Evolutionary conservation across 2,113 vertebrate genomes (phyloP), one percentile per base, ranked within the genome.

Genomic region (Aegypius monachus): DNA sequence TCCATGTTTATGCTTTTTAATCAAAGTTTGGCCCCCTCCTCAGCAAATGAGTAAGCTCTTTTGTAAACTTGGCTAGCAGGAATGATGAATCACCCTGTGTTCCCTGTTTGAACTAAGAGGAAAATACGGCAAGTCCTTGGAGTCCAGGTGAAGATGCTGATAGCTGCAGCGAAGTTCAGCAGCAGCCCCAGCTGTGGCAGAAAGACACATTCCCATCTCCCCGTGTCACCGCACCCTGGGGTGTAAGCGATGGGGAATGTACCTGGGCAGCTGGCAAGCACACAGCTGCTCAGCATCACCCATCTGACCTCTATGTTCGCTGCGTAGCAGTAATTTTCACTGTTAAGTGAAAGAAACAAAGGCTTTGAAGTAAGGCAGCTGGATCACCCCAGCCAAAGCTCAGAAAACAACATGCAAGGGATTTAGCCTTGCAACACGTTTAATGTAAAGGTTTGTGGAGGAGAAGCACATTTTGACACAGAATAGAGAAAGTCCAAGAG

Each of bases 31-130:
- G 15, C 48, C 66, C 53, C 53, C 4, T 48, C 55, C 84, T 85
- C 79, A 93, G 87, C 70, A 70, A 68, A 59, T 77, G 74, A 95
- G 85, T 77, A 70, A 94, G 59, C 74, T 81, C 75, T 66, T 82
- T 15, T 26, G 70, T 80, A 89, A 80, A 72, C 85, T 77, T 88
- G 81, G 87, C 79, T n/a, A 22, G 59, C 74, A 70, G 62, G 32
- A 68, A 26, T 2, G 17, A 80, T 93, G 92, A 95, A 86, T 96
- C 93, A 90, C 86, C 22, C 63, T 9, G 7, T 36, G 47, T 42
- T 79, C 56, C 31, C 40, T 65, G 52, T 40, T 48, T 62, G 77
- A 89, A 75, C 56, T 29, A 23, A 67, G 56, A 68, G 55, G 47
- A 34, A 86, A 71, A 81, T 38, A 6, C 8, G 32, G n/a, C 23